Percentiles rank a stretch among this genome's conserved stretches.
These are phyloP conservation scores for Phoxinus phoxinus DNA, from an alignment of 2,113 vertebrate species.

Conservation along the genomic window DNA sequence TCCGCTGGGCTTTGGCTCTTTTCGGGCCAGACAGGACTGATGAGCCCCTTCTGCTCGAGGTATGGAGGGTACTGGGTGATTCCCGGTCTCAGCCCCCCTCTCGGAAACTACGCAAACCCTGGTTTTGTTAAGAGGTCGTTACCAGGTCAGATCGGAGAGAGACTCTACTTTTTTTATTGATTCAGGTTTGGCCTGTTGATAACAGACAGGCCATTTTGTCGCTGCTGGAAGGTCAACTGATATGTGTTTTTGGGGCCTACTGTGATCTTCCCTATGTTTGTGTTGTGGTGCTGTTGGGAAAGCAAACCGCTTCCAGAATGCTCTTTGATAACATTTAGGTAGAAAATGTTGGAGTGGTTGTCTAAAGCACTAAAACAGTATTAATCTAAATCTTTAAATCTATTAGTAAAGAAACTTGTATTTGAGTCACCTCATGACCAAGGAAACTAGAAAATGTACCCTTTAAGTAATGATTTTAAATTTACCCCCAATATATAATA, in stretches of 20 bases:
- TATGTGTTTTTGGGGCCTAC: background rate
- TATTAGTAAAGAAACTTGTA: background rate
- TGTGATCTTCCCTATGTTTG: constrained; percentile 37
- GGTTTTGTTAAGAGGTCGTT: constrained; percentile 75
- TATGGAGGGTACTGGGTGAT: constrained; percentile 62
- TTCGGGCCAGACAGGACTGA: constrained; percentile 86
- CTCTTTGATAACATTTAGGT: constrained; percentile 6
- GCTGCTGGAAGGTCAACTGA: constrained; percentile 61
- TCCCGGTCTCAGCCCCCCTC: constrained; percentile 48
- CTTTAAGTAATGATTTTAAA: background rate
- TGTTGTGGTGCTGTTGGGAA: constrained; percentile 25
- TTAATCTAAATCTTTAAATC: background rate
- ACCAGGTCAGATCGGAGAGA: constrained; percentile 75
- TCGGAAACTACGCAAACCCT: constrained; percentile 51
- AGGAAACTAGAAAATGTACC: background rate
- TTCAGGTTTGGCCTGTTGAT: constrained; percentile 67
- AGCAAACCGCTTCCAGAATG: constrained; percentile 11
- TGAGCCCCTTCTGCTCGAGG: constrained; percentile 71
- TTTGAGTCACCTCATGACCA: background rate
- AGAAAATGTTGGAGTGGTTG: background rate
- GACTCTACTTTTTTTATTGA: constrained; percentile 73
- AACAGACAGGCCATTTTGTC: constrained; percentile 46
- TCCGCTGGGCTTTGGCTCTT: constrained; percentile 79
- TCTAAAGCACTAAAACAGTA: background rate
- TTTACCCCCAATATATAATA: background rate